Evolutionary conservation across 2,797 vertebrate genomes (phyloP), one percentile per base, ranked within the genome.

Genomic region (Muscicapa comitata): DNA sequence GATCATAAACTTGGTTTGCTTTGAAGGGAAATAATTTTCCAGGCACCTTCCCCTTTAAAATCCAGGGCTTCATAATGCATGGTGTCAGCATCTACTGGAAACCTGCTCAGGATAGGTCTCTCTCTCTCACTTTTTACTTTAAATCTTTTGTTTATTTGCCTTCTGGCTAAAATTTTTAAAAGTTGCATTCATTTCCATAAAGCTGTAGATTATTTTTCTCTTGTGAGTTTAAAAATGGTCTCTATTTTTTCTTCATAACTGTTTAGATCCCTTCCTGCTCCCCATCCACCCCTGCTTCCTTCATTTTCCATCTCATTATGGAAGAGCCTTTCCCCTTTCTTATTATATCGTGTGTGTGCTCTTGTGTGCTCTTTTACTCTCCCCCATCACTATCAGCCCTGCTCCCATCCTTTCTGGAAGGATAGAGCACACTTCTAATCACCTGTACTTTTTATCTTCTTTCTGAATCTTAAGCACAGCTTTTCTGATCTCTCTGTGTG

Each of bases 401-500:
- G 13, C 13, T 20, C 13, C 4, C 6, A 17, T 65, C 31, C n/a
- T 89, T 87, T 87, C 57, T 90, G 77, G n/a, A 47, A 53, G 82
- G 53, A 61, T 37, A 47, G 45, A 74, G 54, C 59, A 61, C 50
- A 35, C 42, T 87, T 84, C 51, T 87, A 31, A 88, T 91, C 86
- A 87, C 40, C 10, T 1, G 0, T 80, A 51, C 28, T 85, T 91
- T 86, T 89, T 83, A 93, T 96, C 92, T 91, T 54, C 50, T 65
- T 81, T 79, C 58, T 90, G 61, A 83, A 95, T 93, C 94, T 89
- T 37, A 58, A 72, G 86, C 70, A 83, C 53, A 86, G 47, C 43
- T 54, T 86, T 87, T 96, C 72, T 91, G 92, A 94, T 96, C 92
- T 96, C 50, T 67, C 28, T 92, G 94, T 96, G 95, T 91, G 95